Base-by-base conservation (phyloP, 2,113 vertebrate genomes). In the Apus apus region DNA sequence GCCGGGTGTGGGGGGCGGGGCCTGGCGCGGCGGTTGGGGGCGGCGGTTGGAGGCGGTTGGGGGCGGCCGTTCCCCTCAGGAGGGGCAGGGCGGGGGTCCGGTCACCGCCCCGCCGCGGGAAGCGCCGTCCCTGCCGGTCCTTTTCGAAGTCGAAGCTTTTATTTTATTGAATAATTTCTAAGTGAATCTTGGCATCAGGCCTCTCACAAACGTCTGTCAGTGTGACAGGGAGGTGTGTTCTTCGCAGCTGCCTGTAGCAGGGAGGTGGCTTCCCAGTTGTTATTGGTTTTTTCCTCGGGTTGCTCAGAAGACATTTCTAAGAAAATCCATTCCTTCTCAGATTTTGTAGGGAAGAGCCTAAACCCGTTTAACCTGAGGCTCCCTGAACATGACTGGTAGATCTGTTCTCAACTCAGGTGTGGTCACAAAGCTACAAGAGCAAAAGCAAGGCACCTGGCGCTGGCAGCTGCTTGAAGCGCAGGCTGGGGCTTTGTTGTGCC, bases 381-480 rank as follows among this genome's bases (percentile, higher is more conserved):
- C 40, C 67, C 26, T 11, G 23, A 61, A 15, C 16, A 2, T 26
- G 17, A 3, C 29, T 56, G n/a, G 23, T 57, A 48, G 27, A 26
- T 70, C 70, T 32, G 29, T 21, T 53, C 22, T 80, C 0, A 1
- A 6, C 30, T 75, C 19, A 3, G 36, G 15, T 43, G 9, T 13
- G 25, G 17, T 46, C 72, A 11, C 22, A 45, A 75, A 40, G 48
- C 57, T 66, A 8, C 22, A 53, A 48, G 27, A n/a, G 21, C 0
- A 0, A 86, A 86, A 85, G 32, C 15, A 23, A 29, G 36, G 40
- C 4, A 0, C 36, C 40, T 1, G 5, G 10, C 26, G 2, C 21
- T 5, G 13, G 22, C 0, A 4, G 43, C 32, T 60, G 51, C 46
- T 30, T 1, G 0, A 46, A 40, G 26, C 6, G 1, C 14, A 10